Percentiles rank a stretch among this genome's conserved stretches.
phyloP scores from a whole-genome alignment of 2,113 vertebrate species.

The Electrona antarctica region DNA sequence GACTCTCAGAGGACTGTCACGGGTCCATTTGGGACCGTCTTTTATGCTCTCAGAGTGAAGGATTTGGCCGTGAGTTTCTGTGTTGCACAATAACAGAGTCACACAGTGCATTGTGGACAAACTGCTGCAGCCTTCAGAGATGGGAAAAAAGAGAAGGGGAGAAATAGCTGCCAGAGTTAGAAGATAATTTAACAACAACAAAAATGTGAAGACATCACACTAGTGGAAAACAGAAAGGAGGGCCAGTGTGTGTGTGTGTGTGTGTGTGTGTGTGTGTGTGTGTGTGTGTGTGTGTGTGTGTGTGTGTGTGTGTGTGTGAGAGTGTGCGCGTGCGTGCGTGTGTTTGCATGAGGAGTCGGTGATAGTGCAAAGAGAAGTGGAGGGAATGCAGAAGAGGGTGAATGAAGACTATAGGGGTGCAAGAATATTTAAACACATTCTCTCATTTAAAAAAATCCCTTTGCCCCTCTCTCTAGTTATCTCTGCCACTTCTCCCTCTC shows the following conservation, averaged over 20 bases:
- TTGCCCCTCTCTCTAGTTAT: conserved; percentile 12
- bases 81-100: too few relatives aligned
- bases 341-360: conserved; percentile 37
- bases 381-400: not conserved
- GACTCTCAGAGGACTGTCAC: too few relatives aligned
- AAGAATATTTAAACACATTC: conserved; percentile 32
- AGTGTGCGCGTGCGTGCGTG: not conserved
- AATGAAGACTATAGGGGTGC: conserved; percentile 45
- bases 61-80: too few relatives aligned
- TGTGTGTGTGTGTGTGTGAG: conserved; percentile 14
- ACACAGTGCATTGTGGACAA: too few relatives aligned
- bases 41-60: too few relatives aligned
- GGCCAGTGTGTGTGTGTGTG: conserved; percentile 21
- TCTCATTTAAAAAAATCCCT: conserved; percentile 36
- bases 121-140: not conserved
- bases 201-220: conserved; percentile 14
- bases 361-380: conserved; percentile 45
- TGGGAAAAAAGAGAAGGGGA: not conserved
- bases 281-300: not conserved
- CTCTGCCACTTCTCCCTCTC: not conserved
- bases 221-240: conserved; percentile 29
- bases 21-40: too few relatives aligned
- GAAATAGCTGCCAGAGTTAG: not conserved
- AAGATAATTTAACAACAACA: not conserved
- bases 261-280: conserved; percentile 14